These are phyloP conservation scores for Empidonax alnorum DNA, from an alignment of 2,113 vertebrate genomes.

Conservation along the genomic window DNA sequence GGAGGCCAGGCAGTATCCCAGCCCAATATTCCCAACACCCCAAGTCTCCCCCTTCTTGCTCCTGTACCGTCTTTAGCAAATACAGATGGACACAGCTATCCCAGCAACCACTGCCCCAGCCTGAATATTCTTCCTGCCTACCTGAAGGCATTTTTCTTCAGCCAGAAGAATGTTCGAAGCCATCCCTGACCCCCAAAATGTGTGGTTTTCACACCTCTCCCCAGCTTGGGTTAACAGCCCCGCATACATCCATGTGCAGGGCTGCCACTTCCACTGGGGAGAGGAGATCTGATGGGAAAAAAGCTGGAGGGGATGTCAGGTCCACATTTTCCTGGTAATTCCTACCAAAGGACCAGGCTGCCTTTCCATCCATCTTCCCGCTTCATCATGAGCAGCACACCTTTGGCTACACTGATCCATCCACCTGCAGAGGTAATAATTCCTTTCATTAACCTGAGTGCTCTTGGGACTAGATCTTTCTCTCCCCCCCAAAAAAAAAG, in stretches of 20 bases:
- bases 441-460: background rate
- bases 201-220: background rate
- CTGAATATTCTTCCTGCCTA: background rate
- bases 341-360: background rate
- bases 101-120: fast-evolving
- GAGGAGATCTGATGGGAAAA: background rate
- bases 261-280: background rate
- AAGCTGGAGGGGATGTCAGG: fast-evolving
- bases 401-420: background rate
- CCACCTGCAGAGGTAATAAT: background rate
- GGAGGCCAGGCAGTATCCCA: background rate
- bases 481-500: background rate
- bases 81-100: background rate
- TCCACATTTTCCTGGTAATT: background rate
- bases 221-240: background rate
- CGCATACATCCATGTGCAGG: background rate
- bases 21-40: fast-evolving
- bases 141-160: background rate
- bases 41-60: background rate
- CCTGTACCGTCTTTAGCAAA: background rate
- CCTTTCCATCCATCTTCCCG: background rate
- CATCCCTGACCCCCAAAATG: background rate
- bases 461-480: background rate
- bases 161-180: background rate
- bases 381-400: background rate